A percentile compares a stretch with the other conserved stretches of the same genome.
These are phyloP conservation scores for Mythimna ferrago DNA, from an alignment of 2,888 invertebrate species.

Conservation along the genomic window DNA sequence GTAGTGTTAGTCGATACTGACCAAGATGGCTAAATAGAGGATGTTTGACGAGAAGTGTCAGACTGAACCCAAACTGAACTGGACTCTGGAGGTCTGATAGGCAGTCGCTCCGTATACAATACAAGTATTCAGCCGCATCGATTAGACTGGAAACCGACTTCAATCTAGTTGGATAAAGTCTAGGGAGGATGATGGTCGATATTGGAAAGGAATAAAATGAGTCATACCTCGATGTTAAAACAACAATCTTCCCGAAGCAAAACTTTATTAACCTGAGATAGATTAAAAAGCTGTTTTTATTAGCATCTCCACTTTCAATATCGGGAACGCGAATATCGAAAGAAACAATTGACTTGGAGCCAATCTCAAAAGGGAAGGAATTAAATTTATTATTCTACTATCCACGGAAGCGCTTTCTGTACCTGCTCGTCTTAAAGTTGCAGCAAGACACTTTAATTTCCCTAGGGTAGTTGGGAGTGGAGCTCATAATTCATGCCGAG, in stretches of 20 bases:
- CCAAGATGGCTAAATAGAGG: too few species aligned
- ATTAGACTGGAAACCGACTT: too few species aligned
- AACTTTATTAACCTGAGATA: slow-evolving; percentile 40
- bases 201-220: slow-evolving; percentile 4
- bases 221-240: slow-evolving; percentile 27
- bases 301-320: slow-evolving; percentile 40
- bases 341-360: slow-evolving; percentile 71
- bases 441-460: slow-evolving; percentile 90
- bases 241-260: slow-evolving; percentile 15
- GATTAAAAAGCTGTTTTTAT: slow-evolving; percentile 39
- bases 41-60: too few species aligned
- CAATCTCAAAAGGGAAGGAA: slow-evolving; percentile 75
- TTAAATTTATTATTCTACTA: slow-evolving; percentile 82
- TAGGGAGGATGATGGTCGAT: neutral
- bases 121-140: too few species aligned
- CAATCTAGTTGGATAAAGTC: too few species aligned
- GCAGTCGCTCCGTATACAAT: too few species aligned
- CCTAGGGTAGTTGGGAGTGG: slow-evolving; percentile 81
- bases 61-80: too few species aligned
- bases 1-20: too few species aligned
- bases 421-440: slow-evolving; percentile 88
- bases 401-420: slow-evolving; percentile 75
- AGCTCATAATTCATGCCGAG: slow-evolving; percentile 89
- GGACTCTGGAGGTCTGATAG: too few species aligned
- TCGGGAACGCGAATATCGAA: slow-evolving; percentile 40